phyloP scores from a whole-genome alignment of 2,888 invertebrate species.

The Leptinotarsa peninsularis region DNA sequence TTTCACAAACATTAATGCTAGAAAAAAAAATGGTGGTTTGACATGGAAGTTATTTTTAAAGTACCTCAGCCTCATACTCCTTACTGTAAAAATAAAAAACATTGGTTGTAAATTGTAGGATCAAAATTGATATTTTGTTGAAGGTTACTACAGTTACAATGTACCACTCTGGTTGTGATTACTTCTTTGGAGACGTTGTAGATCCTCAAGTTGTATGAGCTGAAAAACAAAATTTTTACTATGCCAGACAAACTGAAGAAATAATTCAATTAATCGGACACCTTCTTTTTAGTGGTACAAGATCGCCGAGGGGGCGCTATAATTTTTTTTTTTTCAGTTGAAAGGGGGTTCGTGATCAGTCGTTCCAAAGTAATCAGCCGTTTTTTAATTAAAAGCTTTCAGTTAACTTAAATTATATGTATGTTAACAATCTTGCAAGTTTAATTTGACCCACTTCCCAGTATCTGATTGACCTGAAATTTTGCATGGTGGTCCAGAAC shows the following conservation, averaged over 20 bases:
- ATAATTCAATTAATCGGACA: no score
- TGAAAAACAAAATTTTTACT: conserved; percentile 58
- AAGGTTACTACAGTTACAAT: conserved; percentile 54
- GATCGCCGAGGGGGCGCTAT: no score
- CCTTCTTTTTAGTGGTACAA: no score
- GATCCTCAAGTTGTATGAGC: conserved; percentile 79
- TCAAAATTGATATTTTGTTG: conserved; percentile 19
- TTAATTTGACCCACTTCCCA: no score
- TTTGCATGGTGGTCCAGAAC: no score
- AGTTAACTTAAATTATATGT: no score
- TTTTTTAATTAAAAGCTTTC: no score
- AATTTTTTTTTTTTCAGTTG: no score
- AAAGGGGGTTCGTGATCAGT: no score
- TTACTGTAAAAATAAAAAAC: conserved; percentile 33
- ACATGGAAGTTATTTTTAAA: conserved; percentile 26
- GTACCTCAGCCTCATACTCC: conserved; percentile 43
- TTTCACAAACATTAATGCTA: background rate
- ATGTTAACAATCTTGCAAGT: no score
- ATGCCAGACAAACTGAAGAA: background rate
- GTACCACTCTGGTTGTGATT: conserved; percentile 58
- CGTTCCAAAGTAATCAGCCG: no score
- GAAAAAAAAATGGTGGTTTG: background rate
- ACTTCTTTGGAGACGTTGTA: conserved; percentile 59
- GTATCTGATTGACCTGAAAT: no score
- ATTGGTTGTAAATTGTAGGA: conserved; percentile 22